These are phyloP conservation scores for Dendroctonus valens DNA, from an alignment of 1,140 invertebrate species.

Conservation along the genomic window DNA sequence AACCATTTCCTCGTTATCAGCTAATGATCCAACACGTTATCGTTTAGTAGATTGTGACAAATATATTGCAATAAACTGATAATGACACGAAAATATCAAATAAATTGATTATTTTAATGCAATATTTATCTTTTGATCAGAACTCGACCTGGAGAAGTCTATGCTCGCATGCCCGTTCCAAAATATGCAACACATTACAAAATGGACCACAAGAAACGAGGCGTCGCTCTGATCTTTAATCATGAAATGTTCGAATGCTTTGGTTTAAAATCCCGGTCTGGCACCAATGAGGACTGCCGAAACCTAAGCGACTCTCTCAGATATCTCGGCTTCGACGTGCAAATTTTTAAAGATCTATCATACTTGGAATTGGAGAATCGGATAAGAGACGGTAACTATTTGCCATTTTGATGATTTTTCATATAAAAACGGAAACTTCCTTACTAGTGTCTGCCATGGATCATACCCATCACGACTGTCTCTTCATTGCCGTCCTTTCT, in stretches of 20 bases:
- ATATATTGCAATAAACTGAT: no score
- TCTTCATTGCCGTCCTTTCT: conserved; percentile 65
- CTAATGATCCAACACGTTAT: no score
- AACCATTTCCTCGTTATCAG: no score
- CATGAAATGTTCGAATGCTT: conserved; percentile 73
- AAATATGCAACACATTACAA: conserved; percentile 75
- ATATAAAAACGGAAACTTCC: neutral
- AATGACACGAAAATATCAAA: neutral
- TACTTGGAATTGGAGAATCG: conserved; percentile 55
- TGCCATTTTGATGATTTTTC: neutral
- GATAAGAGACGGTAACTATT: conserved; percentile 42
- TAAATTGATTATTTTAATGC: conserved; percentile 3
- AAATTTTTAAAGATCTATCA: conserved; percentile 58
- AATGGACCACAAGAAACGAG: conserved; percentile 81
- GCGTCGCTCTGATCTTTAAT: conserved; percentile 86
- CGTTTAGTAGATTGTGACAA: no score
- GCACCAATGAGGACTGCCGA: conserved; percentile 53
- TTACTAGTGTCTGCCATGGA: conserved; percentile 57
- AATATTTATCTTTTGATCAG: conserved; percentile 17
- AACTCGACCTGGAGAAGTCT: conserved; percentile 33
- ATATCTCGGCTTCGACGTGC: conserved; percentile 61
- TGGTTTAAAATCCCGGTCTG: conserved; percentile 45
- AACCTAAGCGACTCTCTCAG: conserved; percentile 48
- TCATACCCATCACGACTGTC: conserved; percentile 59
- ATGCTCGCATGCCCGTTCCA: conserved; percentile 63